Percentiles rank a stretch among this genome's conserved stretches.
Conservation (phyloP, 2,113 vertebrate genomes). For the Scolopax mira region DNA sequence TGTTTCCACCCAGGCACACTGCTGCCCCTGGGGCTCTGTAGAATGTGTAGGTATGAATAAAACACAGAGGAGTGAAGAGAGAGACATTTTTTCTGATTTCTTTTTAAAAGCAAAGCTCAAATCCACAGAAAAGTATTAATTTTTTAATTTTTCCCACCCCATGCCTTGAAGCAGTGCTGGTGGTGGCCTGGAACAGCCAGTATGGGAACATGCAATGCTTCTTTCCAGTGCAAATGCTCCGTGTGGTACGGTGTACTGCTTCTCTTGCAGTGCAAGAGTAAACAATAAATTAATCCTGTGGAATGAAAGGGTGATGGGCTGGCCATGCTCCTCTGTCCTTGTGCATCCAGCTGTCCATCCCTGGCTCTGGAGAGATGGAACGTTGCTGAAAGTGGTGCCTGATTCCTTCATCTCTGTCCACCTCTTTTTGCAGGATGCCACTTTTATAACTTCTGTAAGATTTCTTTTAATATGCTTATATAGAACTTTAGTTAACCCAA, state of each 20-base stretch:
- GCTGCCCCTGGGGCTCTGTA: neutral
- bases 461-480: too few relatives aligned
- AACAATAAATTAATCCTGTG: rapidly evolving
- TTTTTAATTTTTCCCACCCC: rapidly evolving
- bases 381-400: rapidly evolving
- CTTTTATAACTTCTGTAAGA: neutral
- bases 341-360: too few relatives aligned
- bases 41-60: neutral
- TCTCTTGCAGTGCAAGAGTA: too few relatives aligned
- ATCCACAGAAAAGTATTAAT: neutral
- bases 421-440: neutral
- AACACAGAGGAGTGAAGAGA: neutral
- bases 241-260: too few relatives aligned
- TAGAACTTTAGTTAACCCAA: neutral
- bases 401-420: neutral
- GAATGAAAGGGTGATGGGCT: neutral
- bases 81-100: neutral
- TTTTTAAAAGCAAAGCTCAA: neutral
- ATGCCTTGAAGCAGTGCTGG: neutral
- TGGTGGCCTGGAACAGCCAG: neutral
- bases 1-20: rapidly evolving
- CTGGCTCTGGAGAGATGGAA: too few relatives aligned
- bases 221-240: rapidly evolving
- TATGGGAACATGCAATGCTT: rapidly evolving
- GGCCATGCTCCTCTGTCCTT: too few relatives aligned